Conservation (phyloP, 2,113 vertebrate genomes). For the Gnathonemus echidnorhynchus region DNA sequence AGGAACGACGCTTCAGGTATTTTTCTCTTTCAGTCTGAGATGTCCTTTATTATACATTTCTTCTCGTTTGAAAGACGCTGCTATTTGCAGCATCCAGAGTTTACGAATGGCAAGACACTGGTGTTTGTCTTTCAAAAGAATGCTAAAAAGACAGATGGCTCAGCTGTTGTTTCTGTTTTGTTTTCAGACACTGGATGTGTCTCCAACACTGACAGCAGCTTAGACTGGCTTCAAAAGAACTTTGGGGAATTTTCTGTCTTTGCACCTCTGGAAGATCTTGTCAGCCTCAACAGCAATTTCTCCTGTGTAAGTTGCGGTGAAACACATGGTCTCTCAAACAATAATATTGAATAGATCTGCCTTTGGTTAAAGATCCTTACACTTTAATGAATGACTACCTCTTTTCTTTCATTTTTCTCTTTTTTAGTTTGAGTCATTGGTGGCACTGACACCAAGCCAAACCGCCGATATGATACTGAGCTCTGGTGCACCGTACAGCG, state of each 20-base stretch:
- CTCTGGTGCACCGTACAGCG: not conserved
- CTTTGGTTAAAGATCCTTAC: not conserved
- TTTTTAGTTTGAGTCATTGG: conserved; percentile 13
- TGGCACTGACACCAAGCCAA: not conserved
- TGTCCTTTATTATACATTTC: not conserved
- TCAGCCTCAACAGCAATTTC: conserved; percentile 39
- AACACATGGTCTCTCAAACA: not conserved
- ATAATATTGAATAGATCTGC: not conserved
- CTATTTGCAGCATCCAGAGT: not conserved
- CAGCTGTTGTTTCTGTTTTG: not conserved
- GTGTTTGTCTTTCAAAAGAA: not conserved
- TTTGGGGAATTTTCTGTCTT: conserved; percentile 45
- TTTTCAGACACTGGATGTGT: conserved; percentile 46
- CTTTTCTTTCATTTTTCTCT: not conserved
- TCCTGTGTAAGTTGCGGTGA: conserved; percentile 36
- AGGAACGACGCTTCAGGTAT: not conserved
- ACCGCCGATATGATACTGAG: not conserved
- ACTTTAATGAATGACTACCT: not conserved
- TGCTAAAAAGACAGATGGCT: not conserved
- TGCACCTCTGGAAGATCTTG: conserved; percentile 35
- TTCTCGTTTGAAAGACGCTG: not conserved
- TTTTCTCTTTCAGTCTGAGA: not conserved
- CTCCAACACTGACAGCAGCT: conserved; percentile 21
- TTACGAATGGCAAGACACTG: not conserved
- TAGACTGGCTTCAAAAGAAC: conserved; percentile 54